These are phyloP conservation scores for Meandrusa payeni DNA, from an alignment of 2,888 invertebrate genomes.

Conservation along the genomic window DNA sequence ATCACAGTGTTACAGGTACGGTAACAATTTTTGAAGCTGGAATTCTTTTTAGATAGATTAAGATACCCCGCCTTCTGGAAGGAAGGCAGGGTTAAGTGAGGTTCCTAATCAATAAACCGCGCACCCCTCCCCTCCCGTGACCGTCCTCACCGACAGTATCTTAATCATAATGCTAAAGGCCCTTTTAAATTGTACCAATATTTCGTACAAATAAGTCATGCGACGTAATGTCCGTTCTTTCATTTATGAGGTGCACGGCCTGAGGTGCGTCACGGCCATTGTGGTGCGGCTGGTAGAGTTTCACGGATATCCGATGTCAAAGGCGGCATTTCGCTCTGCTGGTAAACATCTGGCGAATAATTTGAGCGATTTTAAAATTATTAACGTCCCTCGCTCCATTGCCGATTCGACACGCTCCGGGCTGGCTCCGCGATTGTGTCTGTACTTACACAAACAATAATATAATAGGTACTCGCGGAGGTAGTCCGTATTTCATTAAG, in stretches of 20 bases:
- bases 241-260: background rate
- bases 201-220: slow-evolving; percentile 2
- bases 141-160: no score
- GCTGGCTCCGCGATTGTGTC: slow-evolving; percentile 7
- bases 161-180: no score
- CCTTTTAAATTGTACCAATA: no score
- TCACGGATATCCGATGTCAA: slow-evolving; percentile 59
- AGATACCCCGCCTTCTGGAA: no score
- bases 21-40: no score
- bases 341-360: slow-evolving; percentile 56
- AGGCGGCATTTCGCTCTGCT: slow-evolving; percentile 40
- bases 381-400: slow-evolving; percentile 29
- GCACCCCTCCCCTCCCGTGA: no score
- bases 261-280: slow-evolving; percentile 14
- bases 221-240: slow-evolving; percentile 12
- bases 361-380: slow-evolving; percentile 63
- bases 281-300: slow-evolving; percentile 12
- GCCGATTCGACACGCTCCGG: slow-evolving; percentile 17
- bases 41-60: no score
- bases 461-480: no score
- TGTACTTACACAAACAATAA: background rate
- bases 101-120: no score
- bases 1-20: no score
- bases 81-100: no score
- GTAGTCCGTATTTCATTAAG: no score